Conservation (phyloP, 1,140 invertebrate species). For the Macrobrachium nipponense region DNA sequence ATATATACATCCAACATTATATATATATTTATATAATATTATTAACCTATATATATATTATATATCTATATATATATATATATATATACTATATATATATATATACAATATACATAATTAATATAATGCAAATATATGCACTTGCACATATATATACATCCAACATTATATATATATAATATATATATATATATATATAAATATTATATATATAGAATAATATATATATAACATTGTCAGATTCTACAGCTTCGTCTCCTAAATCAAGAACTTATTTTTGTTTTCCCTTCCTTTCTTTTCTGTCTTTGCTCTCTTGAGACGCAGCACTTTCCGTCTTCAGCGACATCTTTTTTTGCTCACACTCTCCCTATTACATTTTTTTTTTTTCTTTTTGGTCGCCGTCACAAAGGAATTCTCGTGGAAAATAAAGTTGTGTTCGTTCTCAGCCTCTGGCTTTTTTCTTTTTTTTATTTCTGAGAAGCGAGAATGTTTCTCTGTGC, state of each 20-base stretch:
- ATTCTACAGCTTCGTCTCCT: not conserved
- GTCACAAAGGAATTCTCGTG: no score
- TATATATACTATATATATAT: not conserved
- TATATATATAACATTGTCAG: not conserved
- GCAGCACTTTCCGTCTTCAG: not conserved
- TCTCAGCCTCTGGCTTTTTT: no score
- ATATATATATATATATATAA: not conserved
- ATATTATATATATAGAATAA: not conserved
- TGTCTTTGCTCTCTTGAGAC: not conserved
- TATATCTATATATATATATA: not conserved
- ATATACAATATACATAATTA: no score
- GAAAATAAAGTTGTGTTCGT: no score
- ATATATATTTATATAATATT: slow-evolving; percentile 2
- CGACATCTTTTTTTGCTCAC: no score
- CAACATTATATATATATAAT: not conserved
- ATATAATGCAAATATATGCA: no score
- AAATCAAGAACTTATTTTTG: not conserved
- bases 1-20: no score
- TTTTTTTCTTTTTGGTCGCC: no score
- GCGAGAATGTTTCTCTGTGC: no score
- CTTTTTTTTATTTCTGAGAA: no score
- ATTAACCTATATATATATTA: slow-evolving; percentile 10
- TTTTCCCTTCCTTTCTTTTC: not conserved
- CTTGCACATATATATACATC: slow-evolving; percentile 10
- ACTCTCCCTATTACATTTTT: no score